phyloP scores from a whole-genome alignment of 1,140 invertebrate genomes.

The Hormaphis cornu region DNA sequence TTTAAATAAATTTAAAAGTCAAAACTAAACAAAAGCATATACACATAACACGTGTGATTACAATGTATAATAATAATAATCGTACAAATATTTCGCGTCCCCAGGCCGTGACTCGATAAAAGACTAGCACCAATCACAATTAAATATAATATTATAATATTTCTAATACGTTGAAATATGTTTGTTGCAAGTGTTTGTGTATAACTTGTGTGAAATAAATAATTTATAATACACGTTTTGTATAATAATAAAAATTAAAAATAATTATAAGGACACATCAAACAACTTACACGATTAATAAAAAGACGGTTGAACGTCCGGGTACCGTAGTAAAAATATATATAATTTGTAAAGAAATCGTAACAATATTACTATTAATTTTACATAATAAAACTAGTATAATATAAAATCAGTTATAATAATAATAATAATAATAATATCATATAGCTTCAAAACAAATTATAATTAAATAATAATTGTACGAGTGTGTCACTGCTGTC shows the following conservation, averaged over 20 bases:
- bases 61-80: background rate
- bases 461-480: too few species aligned
- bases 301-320: background rate
- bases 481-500: background rate
- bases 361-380: background rate
- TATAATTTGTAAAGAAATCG: background rate
- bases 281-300: constrained; percentile 2
- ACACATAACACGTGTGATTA: too few species aligned
- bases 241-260: too few species aligned
- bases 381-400: background rate
- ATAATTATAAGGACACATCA: too few species aligned
- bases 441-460: background rate
- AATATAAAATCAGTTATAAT: background rate
- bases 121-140: constrained; percentile 22
- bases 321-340: background rate
- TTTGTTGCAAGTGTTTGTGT: background rate
- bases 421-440: too few species aligned
- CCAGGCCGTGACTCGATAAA: constrained; percentile 12
- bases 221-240: background rate
- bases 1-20: background rate
- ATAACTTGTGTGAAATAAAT: background rate
- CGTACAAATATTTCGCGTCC: background rate
- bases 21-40: background rate
- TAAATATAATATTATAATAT: too few species aligned
- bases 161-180: background rate